phyloP scores from a whole-genome alignment of 2,797 vertebrate species.

The Limnodromus scolopaceus region DNA sequence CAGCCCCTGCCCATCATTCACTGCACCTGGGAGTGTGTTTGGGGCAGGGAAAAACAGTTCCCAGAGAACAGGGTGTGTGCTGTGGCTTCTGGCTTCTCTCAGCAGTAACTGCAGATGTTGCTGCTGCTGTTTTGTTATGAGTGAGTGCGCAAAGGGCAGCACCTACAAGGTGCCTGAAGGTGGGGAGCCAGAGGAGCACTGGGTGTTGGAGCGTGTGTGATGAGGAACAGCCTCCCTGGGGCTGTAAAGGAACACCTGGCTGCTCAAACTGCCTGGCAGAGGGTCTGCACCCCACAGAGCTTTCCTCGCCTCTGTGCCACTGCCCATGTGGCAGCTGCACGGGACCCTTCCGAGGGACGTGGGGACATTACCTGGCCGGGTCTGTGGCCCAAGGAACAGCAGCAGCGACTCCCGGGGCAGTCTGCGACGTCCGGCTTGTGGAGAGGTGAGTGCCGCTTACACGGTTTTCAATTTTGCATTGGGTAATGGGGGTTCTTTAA shows the following conservation, averaged over 20 bases:
- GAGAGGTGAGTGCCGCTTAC: background rate
- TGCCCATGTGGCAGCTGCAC: background rate
- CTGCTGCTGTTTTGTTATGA: background rate
- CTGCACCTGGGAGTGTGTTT: background rate
- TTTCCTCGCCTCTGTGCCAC: fast-evolving
- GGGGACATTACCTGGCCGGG: fast-evolving
- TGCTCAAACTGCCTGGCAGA: background rate
- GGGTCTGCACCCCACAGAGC: fast-evolving
- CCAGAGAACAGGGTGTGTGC: fast-evolving
- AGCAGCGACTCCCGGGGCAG: fast-evolving
- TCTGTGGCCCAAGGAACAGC: fast-evolving
- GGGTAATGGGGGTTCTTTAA: background rate
- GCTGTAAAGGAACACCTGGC: background rate
- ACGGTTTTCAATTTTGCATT: fast-evolving
- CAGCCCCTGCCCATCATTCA: background rate
- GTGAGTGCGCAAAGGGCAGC: background rate
- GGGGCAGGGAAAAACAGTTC: background rate
- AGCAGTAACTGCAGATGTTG: background rate
- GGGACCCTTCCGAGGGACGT: fast-evolving
- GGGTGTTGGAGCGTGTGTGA: fast-evolving
- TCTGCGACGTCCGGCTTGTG: fast-evolving
- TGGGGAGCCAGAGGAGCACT: no score
- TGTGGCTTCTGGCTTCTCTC: background rate
- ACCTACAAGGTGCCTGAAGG: background rate
- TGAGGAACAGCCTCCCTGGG: background rate